Evolutionary conservation across 2,797 vertebrate species (phyloP), one percentile per base, ranked within the genome.

Genomic region (Tamandua tetradactyla): DNA sequence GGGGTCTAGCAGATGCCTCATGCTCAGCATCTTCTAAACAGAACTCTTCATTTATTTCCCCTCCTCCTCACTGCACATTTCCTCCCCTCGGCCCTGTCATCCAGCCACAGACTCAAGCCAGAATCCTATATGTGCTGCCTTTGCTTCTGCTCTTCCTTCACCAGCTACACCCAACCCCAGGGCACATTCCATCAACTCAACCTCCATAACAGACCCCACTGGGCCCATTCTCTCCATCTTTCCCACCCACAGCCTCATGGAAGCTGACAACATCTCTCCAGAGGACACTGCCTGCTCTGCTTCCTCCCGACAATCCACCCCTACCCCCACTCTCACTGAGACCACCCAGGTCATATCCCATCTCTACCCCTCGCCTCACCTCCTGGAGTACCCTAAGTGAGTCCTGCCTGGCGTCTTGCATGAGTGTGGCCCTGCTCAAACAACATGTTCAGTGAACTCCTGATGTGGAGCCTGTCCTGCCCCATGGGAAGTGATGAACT

Each of bases 161-260:
- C n/a, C 42, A 62, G 4, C 4, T 27, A 9, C 18, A 25, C 44
- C 32, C 52, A 81, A 37, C 8, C 20, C 68, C 61, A 13, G 14
- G 1, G 20, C 25, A 6, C 2, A 25, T 61, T 27, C 6, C 9
- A 8, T 42, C 18, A 17, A 18, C 42, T 7, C 5, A 7, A 2
- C n/a, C 42, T 47, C 42, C 25, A 17, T 3, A 3, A 15, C 25
- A 6, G 9, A 27, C 20, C 15, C 13, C 18, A 35, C 79, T 10
- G 11, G 61, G n/a, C 32, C 25, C 20, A 40, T n/a, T 9, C 37
- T 71, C 79, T 13, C 13, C 13, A 10, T 49, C 20, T 27, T 27
- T 64, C 57, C n/a, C 20, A 32, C 49, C 49, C 15, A 59, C 6
- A 49, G 42, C 32, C 27, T 40, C 44, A 11, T 57, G 25, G 32